These are phyloP conservation scores for Batillaria attramentaria DNA, from an alignment of 1,140 invertebrate species.

Conservation along the genomic window DNA sequence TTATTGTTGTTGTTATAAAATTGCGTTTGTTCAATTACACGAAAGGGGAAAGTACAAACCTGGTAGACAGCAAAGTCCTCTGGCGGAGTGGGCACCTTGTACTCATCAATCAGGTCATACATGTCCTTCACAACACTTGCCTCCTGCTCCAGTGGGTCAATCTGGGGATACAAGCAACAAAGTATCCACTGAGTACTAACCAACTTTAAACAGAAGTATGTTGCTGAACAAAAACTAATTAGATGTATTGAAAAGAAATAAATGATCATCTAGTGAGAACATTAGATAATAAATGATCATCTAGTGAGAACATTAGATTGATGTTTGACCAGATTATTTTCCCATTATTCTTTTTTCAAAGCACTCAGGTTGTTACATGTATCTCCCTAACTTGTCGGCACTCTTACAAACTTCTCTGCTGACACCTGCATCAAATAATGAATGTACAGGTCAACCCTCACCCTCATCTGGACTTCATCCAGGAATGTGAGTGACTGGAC, in stretches of 20 bases:
- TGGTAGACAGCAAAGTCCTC: conserved; percentile 78
- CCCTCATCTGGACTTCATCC: conserved; percentile 76
- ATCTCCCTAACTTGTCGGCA: too few relatives aligned
- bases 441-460: conserved; percentile 50
- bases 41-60: conserved; percentile 63
- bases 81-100: conserved; percentile 77
- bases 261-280: too few relatives aligned
- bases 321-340: too few relatives aligned
- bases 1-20: not conserved
- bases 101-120: conserved; percentile 82
- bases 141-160: conserved; percentile 78
- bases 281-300: too few relatives aligned
- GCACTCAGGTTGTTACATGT: too few relatives aligned
- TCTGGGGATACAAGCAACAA: conserved; percentile 58
- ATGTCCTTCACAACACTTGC: conserved; percentile 82
- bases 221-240: not conserved
- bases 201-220: not conserved
- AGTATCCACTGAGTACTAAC: not conserved
- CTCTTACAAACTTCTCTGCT: too few relatives aligned
- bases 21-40: not conserved
- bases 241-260: not conserved
- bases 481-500: conserved; percentile 81
- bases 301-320: too few relatives aligned
- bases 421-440: too few relatives aligned
- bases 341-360: too few relatives aligned